Evolutionary conservation across 2,797 vertebrate genomes (phyloP), one percentile per base, ranked within the genome.

Genomic region (Loris lydekkerianus): DNA sequence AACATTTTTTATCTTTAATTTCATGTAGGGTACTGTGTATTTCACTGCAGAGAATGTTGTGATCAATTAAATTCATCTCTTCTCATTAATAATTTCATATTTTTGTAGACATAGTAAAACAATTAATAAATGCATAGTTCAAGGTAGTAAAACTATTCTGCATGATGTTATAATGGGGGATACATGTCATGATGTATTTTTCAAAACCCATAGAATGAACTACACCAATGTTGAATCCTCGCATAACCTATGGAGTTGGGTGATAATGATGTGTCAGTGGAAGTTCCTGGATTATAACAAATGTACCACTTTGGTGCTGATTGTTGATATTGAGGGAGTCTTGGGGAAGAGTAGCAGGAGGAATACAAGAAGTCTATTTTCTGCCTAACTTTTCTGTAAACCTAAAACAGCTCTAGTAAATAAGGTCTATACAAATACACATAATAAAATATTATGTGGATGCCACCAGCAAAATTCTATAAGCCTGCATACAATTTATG

Each of bases 391-490:
- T 72, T 72, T 80, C 69, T 87, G 14, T 78, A 53, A 82, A 73
- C 10, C 21, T 81, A 61, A 96, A 87, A 63, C 14, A 67, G 14
- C 31, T 92, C n/a, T 84, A n/a, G 91, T 89, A 70, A 85, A 29
- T 49, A 43, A 88, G 82, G 23, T n/a, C 17, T 40, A 56, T 63
- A 87, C 83, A 86, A 84, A 81, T 56, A 23, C 8, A 5, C 23
- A 20, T 17, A 92, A 69, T 34, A 81, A 75, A 91, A 69, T 88
- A 15, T 31, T 84, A 81, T n/a, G 65, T 87, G 87, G 87, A 85
- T 96, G 31, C 37, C 61, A 82, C n/a, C 37, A 90, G 23, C 40
- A 92, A 92, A 72, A 81, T 46, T 82, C 29, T 77, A 1, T 10
- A 83, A 90, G 7, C 6, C 40, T 67, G 23, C 67, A 72, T 61